Conservation (phyloP, 2,888 invertebrate species). For the Spodoptera exigua region DNA sequence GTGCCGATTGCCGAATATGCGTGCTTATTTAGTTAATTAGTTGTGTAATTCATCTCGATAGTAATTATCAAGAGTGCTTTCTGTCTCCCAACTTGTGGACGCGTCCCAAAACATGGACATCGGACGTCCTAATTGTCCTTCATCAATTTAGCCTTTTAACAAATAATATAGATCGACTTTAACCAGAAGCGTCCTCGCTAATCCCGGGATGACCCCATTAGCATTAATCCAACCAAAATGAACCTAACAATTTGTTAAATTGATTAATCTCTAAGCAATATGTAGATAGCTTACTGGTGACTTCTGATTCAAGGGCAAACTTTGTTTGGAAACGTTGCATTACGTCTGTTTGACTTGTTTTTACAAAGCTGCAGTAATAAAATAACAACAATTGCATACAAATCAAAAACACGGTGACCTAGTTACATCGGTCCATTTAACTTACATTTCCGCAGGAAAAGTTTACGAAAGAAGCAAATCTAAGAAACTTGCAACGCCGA, state of each 20-base stretch:
- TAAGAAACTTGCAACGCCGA: conserved; percentile 64
- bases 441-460: conserved; percentile 73
- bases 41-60: neutral
- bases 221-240: neutral
- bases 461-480: conserved; percentile 72
- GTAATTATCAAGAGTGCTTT: too few relatives aligned
- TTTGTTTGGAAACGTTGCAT: conserved; percentile 2
- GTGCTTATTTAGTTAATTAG: too few relatives aligned
- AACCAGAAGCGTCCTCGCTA: neutral
- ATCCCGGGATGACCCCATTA: neutral
- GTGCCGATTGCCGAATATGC: too few relatives aligned
- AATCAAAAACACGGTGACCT: conserved; percentile 71
- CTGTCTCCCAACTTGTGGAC: too few relatives aligned
- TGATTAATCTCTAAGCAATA: neutral
- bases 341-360: neutral
- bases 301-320: conserved; percentile 9
- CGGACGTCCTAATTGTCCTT: neutral
- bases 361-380: conserved; percentile 19
- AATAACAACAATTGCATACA: conserved; percentile 58
- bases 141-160: neutral
- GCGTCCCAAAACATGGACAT: neutral
- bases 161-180: neutral
- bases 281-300: conserved; percentile 11
- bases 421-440: conserved; percentile 63
- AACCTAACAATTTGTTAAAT: neutral